These are phyloP conservation scores for Parauchenoglanis punctatus DNA, from an alignment of 2,797 vertebrate species.

Conservation along the genomic window DNA sequence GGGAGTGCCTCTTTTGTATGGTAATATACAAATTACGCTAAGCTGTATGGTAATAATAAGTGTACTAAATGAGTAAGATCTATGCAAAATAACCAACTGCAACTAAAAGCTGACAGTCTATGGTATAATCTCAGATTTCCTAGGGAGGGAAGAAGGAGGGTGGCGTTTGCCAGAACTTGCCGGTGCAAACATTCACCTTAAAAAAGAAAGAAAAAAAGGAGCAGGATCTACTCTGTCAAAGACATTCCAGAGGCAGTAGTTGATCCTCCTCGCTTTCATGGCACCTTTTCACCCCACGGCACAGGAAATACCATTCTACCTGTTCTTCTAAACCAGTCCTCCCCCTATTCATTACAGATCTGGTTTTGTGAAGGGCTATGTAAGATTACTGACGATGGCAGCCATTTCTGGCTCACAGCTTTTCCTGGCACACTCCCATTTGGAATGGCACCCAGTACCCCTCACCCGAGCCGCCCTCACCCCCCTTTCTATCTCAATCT, in stretches of 20 bases:
- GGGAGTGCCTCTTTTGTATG: constrained; percentile 8
- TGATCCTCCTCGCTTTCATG: constrained; percentile 66
- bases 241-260: constrained; percentile 64
- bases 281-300: constrained; percentile 47
- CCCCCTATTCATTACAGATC: constrained; percentile 47
- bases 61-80: not conserved
- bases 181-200: constrained; percentile 2
- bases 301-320: constrained; percentile 59
- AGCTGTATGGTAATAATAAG: not conserved
- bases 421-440: constrained; percentile 4
- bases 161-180: constrained; percentile 41
- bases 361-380: constrained; percentile 49
- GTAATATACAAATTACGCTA: not conserved
- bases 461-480: not conserved
- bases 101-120: not conserved
- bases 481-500: not conserved
- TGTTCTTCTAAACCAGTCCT: constrained; percentile 63
- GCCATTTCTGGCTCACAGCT: constrained; percentile 25
- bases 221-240: constrained; percentile 52
- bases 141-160: not conserved
- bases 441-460: not conserved
- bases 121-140: not conserved
- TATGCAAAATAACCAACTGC: not conserved
- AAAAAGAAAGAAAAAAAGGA: constrained; percentile 15
- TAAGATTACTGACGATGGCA: constrained; percentile 41